Percentiles rank a stretch among this genome's conserved stretches.
Conservation (phyloP, 1,140 invertebrate genomes). For the Helicoverpa zea region DNA sequence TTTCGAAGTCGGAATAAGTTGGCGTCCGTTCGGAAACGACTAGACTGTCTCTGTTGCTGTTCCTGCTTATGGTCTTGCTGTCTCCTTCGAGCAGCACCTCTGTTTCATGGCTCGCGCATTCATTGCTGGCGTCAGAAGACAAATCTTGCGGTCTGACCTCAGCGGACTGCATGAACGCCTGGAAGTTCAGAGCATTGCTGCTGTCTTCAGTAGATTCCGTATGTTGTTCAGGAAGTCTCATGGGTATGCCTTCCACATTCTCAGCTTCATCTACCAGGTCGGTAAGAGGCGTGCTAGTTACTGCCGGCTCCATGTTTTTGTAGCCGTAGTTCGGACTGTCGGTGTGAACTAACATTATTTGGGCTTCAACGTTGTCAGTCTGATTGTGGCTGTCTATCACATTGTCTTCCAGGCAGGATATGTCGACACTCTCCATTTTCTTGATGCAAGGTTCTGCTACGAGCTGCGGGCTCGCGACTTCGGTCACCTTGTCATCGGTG, state of each 20-base stretch:
- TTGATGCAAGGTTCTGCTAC: conserved; percentile 63
- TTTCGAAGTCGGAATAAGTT: conserved; percentile 77
- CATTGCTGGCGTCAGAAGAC: conserved; percentile 60
- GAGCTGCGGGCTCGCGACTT: conserved; percentile 63
- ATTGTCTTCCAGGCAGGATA: conserved; percentile 72
- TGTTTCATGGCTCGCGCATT: conserved; percentile 52
- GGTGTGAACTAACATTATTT: conserved; percentile 29
- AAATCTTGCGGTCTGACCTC: conserved; percentile 78
- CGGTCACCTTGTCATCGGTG: conserved; percentile 57
- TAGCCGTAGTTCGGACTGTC: conserved; percentile 67
- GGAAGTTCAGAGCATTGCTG: conserved; percentile 67
- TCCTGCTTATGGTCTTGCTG: conserved; percentile 67
- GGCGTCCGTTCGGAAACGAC: conserved; percentile 64
- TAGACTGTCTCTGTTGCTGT: conserved; percentile 64
- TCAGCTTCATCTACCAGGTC: conserved; percentile 54
- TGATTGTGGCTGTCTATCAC: conserved; percentile 48
- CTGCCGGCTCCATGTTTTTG: conserved; percentile 67
- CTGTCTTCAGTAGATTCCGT: conserved; percentile 50
- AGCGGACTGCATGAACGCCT: conserved; percentile 74
- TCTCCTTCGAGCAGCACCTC: conserved; percentile 73
- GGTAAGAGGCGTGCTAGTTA: conserved; percentile 74
- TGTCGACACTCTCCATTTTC: conserved; percentile 81
- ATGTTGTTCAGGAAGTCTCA: conserved; percentile 60
- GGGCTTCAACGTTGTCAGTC: conserved; percentile 25
- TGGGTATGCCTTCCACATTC: conserved; percentile 61